phyloP scores from a whole-genome alignment of 2,888 invertebrate species.

The Proisotoma minuta region DNA sequence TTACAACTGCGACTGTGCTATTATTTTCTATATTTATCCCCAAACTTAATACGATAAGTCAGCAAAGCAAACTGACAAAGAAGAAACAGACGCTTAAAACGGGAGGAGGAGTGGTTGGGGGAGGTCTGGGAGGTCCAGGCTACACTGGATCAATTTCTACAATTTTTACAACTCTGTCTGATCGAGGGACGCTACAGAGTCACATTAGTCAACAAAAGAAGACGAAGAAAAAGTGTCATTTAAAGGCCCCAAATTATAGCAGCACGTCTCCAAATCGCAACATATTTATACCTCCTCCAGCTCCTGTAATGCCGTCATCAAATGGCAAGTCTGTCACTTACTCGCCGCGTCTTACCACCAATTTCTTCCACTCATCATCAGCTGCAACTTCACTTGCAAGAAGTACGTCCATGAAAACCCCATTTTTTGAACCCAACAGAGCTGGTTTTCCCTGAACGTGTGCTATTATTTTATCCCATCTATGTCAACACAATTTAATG shows the following conservation, averaged over 20 bases:
- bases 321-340: constrained; percentile 46
- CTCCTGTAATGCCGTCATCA: constrained; percentile 29
- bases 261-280: constrained; percentile 5
- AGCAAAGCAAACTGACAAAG: constrained; percentile 47
- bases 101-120: neutral
- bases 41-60: constrained; percentile 49
- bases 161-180: constrained; percentile 48
- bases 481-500: no score
- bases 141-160: constrained; percentile 48
- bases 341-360: constrained; percentile 47
- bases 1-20: constrained; percentile 49
- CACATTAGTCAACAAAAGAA: constrained; percentile 47
- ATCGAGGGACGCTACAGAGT: constrained; percentile 47
- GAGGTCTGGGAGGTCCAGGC: constrained; percentile 36
- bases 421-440: constrained; percentile 43
- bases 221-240: neutral
- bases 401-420: constrained; percentile 47
- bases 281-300: constrained; percentile 19
- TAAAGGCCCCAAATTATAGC: neutral
- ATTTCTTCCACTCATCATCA: constrained; percentile 46
- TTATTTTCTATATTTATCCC: constrained; percentile 50
- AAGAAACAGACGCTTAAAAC: constrained; percentile 42
- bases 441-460: constrained; percentile 47
- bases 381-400: constrained; percentile 45
- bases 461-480: no score